phyloP scores from a whole-genome alignment of 2,888 invertebrate species.

The Chrysolina oricalcia region DNA sequence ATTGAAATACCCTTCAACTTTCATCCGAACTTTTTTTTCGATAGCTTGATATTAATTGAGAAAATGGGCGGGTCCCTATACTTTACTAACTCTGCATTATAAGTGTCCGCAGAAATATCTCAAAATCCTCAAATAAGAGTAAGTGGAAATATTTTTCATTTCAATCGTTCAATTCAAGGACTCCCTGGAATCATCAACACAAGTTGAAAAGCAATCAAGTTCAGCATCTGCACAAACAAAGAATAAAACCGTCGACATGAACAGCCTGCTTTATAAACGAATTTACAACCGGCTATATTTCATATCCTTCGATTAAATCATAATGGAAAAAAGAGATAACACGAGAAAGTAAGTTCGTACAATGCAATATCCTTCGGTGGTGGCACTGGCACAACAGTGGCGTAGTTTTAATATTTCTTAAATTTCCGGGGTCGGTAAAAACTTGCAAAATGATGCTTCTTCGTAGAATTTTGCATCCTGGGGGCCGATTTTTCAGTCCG shows the following conservation, averaged over 20 bases:
- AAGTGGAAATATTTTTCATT: neutral
- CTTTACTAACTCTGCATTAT: too few relatives aligned
- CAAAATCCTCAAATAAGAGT: neutral
- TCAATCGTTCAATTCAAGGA: slow-evolving; percentile 1
- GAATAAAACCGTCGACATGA: slow-evolving; percentile 17
- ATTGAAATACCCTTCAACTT: too few relatives aligned
- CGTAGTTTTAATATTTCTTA: neutral
- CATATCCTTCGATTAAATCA: slow-evolving; percentile 38
- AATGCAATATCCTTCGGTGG: slow-evolving; percentile 2
- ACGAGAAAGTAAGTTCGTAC: slow-evolving; percentile 30
- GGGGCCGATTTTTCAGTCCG: too few relatives aligned
- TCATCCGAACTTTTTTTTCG: too few relatives aligned
- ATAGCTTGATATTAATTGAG: too few relatives aligned
- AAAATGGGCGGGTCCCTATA: too few relatives aligned
- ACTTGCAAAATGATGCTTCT: neutral
- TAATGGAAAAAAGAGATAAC: slow-evolving; percentile 37
- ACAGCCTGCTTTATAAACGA: slow-evolving; percentile 33
- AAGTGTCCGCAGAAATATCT: too few relatives aligned
- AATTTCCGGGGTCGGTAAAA: neutral
- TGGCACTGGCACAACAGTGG: slow-evolving; percentile 4
- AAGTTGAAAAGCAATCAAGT: slow-evolving; percentile 8
- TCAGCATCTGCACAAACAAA: slow-evolving; percentile 8
- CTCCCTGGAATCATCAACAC: neutral
- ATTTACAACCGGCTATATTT: slow-evolving; percentile 36
- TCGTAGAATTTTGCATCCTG: too few relatives aligned